These are phyloP conservation scores for Glaucopsyche alexis DNA, from an alignment of 2,888 invertebrate genomes.

Conservation along the genomic window DNA sequence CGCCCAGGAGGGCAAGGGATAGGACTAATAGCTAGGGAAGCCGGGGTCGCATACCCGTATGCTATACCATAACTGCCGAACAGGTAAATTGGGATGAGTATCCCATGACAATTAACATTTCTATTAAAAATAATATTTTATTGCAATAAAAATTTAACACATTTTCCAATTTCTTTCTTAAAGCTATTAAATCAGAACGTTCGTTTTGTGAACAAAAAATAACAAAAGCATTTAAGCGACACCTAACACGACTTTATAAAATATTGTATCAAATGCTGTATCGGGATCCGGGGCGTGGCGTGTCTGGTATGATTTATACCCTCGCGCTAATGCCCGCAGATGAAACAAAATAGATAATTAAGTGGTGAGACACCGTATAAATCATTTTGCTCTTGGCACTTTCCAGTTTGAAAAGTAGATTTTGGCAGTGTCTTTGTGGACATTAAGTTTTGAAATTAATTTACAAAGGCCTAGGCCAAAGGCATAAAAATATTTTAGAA, in stretches of 20 bases:
- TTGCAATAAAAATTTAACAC: no score
- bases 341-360: slow-evolving; percentile 20
- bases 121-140: no score
- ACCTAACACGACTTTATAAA: background rate
- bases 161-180: no score
- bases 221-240: background rate
- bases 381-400: background rate
- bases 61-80: no score
- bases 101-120: no score
- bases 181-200: no score
- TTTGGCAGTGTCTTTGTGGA: background rate
- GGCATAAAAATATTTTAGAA: no score
- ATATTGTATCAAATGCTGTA: background rate
- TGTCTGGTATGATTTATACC: slow-evolving; percentile 12
- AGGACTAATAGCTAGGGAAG: no score
- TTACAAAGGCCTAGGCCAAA: no score
- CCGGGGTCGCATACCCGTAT: no score
- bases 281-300: background rate
- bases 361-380: background rate
- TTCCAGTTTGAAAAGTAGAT: background rate
- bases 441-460: background rate
- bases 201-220: background rate
- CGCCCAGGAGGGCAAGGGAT: no score
- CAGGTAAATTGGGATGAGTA: no score
- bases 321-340: background rate